Evolutionary conservation across 2,888 invertebrate species (phyloP), one percentile per base, ranked within the genome.

Genomic region (Parnassius smintheus): DNA sequence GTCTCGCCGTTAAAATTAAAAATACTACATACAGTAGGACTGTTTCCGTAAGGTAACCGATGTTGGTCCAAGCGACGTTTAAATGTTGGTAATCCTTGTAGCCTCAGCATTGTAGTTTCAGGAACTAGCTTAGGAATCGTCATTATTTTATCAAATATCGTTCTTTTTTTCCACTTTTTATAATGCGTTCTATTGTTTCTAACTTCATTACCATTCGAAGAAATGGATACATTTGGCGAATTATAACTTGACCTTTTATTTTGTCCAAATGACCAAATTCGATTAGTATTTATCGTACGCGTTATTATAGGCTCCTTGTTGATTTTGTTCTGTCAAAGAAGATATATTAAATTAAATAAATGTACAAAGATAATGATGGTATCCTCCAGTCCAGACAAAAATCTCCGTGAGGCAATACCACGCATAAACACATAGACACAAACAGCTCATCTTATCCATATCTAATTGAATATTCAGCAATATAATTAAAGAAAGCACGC

Each of bases 271-370:
- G 13, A 49, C 49, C 49, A 49, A 13, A 49, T 49, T 13, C 49
- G 49, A 49, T 9, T 18, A 2, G 49, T 12, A 49, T 49, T 13
- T 35, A 53, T 35, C n/a, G 35, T 53, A 9, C 53, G 53, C n/a
- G 12, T 53, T 11, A 53, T 35, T 9, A n/a, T 12, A 35, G 53
- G 41, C n/a, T 35, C 41, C 35, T n/a, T 41, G 12, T 13, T 9
- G 8, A 12, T 53, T 53, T 41, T 53, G 9, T 41, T 53, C 53
- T 53, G 58, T 18, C 41, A 41, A 64, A 59, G 10, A 35, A 4
- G 78, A 7, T 35, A 35, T 35, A 35, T 35, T 35, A 35, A 35
- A 7, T 35, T 7, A 35, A 25, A 25, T 25, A 25, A 25, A 25
- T 25, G 25, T 25, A 25, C 25, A 25, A 25, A 25, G 25, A 25